Evolutionary conservation across 2,797 vertebrate species (phyloP), one percentile per base, ranked within the genome.

Genomic region (Cephalopachus bancanus): DNA sequence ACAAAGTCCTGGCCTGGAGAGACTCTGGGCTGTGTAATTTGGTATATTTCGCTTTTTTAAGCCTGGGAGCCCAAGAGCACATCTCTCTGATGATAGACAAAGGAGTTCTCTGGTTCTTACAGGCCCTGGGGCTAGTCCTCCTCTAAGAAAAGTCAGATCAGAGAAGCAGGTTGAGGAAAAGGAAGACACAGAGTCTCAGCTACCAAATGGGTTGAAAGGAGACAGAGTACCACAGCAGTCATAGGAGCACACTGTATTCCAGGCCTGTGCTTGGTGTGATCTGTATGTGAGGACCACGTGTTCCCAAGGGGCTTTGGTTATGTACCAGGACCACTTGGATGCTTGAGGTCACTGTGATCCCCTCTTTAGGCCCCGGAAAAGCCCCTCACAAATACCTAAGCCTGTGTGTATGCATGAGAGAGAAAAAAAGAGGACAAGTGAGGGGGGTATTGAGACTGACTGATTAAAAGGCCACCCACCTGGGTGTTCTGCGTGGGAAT

Each of bases 401-500:
- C 59, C 15, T 64, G 14, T 11, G 12, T 5, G 16, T 3, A 1
- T 11, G 57, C 5, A 44, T 24, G 24, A 65, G 51, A 33, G 33
- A 26, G 33, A 81, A 24, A 17, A 30, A 79, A 44, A 79, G 53
- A 30, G 11, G 55, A 51, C 17, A 10, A 20, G 33, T 67, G 24
- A 86, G 62, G 53, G 24, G 24, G 30, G 67, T 51, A 30, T 28
- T 3, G 6, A 86, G 37, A 51, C 1, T 3, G 11, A 9, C 12
- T 3, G 0, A 30, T 17, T 20, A 78, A 49, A 49, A 19, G 2
- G 57, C 59, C 19, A 26, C 90, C 93, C 96, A 99, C 99, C 99
- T 99, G 99, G 15, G 99, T 99, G 98, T 99, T 99, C 99, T 99
- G 99, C 3, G 99, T 99, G 97, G 99, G 99, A 93, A 99, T 99